phyloP scores from a whole-genome alignment of 1,140 invertebrate species.

The Drosophila elegans region DNA sequence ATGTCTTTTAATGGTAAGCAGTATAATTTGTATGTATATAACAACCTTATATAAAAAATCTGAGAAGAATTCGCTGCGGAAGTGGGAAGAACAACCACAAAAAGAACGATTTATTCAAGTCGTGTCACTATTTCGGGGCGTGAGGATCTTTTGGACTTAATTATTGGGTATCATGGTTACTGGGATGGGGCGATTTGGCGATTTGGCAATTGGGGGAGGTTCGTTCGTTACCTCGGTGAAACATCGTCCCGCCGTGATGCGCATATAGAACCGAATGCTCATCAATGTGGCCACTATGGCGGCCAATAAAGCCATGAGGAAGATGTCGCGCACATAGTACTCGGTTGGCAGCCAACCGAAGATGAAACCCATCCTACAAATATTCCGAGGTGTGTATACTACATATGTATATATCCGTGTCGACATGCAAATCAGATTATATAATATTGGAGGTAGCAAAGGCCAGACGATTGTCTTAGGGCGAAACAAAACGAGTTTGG shows the following conservation, averaged over 20 bases:
- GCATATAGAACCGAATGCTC: slow-evolving; percentile 82
- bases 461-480: slow-evolving; percentile 27
- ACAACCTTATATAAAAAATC: neutral
- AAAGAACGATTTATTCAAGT: slow-evolving; percentile 24
- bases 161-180: slow-evolving; percentile 11
- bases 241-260: slow-evolving; percentile 79
- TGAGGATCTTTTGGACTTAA: neutral
- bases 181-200: slow-evolving; percentile 4
- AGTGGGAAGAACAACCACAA: slow-evolving; percentile 9
- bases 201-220: slow-evolving; percentile 8
- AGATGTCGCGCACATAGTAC: slow-evolving; percentile 75
- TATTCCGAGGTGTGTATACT: slow-evolving; percentile 45
- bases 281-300: slow-evolving; percentile 74
- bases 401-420: slow-evolving; percentile 34
- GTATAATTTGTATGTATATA: neutral
- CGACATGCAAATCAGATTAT: slow-evolving; percentile 71
- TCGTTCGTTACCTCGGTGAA: slow-evolving; percentile 75
- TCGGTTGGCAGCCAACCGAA: slow-evolving; percentile 77
- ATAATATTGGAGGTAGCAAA: slow-evolving; percentile 45
- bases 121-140: slow-evolving; percentile 38
- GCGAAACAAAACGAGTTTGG: slow-evolving; percentile 60
- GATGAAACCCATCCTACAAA: slow-evolving; percentile 81
- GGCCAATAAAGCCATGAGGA: slow-evolving; percentile 63
- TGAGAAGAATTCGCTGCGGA: slow-evolving; percentile 31
- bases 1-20: neutral